Base-by-base conservation (phyloP, 2,888 invertebrate genomes). In the Anorthoa munda region DNA sequence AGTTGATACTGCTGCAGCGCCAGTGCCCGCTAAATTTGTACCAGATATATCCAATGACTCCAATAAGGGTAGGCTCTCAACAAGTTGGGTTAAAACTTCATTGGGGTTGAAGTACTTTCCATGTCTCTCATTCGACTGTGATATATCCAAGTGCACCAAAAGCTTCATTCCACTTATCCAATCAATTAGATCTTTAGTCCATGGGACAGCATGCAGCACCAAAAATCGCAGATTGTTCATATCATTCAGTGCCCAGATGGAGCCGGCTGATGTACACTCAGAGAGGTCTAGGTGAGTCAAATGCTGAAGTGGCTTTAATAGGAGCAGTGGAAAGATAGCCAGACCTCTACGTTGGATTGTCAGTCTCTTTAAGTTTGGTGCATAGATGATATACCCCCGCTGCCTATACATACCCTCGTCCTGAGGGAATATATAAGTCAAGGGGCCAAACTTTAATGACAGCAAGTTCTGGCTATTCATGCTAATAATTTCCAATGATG, bases 41-140 rank as follows among this genome's bases (percentile, higher is more conserved):
- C 99, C 99, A 5, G 99, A 99, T 90, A 99, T 99, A 94, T 99
- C 99, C 86, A 99, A 95, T 39, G 98, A 98, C 58, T 97, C 97
- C 75, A 99, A 95, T 66, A 97, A 93, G 0, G 98, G 98, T 87
- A 99, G 96, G 90, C 96, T 97, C 66, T 97, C 96, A 17, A 99
- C 97, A 53, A 99, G 95, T 84, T 97, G 96, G 31, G 97, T 95
- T 56, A 99, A 94, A 48, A 97, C 96, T 79, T 97, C 96, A 94
- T 98, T 98, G 4, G 98, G 98, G 86, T 98, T 97, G 51, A 97
- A 96, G 92, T 98, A 99, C 79, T 97, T 97, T 9, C 98, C 98
- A 83, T 97, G 97, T 61, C 97, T 97, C 75, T 97, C 97, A 88
- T 97, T 97, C 1, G 97, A 97, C 84, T 98, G 98, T 0, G 99